phyloP scores from a whole-genome alignment of 2,797 vertebrate genomes.

The Diplodus puntazzo region DNA sequence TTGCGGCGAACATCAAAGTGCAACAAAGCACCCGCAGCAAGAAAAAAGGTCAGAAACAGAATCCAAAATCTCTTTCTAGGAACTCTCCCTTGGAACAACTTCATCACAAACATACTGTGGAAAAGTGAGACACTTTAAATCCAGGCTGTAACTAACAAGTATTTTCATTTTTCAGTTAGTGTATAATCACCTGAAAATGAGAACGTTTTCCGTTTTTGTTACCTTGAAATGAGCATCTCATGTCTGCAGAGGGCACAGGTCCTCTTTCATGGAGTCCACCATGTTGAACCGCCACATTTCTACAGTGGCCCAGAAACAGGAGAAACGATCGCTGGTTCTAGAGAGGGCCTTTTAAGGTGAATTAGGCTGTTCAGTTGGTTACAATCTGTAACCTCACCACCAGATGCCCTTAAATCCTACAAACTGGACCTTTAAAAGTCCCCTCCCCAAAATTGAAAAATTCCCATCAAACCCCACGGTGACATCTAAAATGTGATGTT shows the following conservation, averaged over 20 bases:
- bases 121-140: conserved; percentile 2
- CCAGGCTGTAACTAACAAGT: neutral
- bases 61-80: conserved; percentile 18
- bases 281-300: no score
- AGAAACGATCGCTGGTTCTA: no score
- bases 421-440: no score
- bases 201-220: no score
- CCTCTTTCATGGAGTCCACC: no score
- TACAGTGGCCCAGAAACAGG: no score
- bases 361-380: neutral
- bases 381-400: no score
- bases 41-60: conserved; percentile 59
- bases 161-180: neutral
- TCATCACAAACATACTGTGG: neutral
- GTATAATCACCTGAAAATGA: no score
- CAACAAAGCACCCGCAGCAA: conserved; percentile 52
- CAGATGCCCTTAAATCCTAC: no score
- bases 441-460: neutral
- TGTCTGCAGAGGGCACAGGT: no score
- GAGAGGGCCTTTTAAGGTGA: no score
- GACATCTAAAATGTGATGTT: neutral
- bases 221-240: no score
- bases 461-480: neutral
- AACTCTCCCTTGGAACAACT: neutral
- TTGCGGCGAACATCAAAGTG: conserved; percentile 50